A percentile compares a stretch with the other conserved stretches of the same genome.
Evolutionary conservation across 2,797 vertebrate species (phyloP).

Genomic region (Sebastiscus tertius): DNA sequence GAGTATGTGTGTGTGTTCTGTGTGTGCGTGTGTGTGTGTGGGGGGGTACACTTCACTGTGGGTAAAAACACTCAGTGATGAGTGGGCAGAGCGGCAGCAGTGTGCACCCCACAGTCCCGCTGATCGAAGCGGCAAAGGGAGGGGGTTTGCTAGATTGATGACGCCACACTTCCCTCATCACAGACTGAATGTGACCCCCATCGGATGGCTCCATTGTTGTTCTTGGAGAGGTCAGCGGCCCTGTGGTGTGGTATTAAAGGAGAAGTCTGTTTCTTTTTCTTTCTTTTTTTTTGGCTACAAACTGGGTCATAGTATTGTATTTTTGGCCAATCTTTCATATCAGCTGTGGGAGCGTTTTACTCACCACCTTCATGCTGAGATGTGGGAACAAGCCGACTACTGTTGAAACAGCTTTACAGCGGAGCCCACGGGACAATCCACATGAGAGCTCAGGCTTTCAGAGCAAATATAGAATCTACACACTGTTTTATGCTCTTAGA

Average conservation of each 20-base stretch:
- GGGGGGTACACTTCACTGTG: constrained; percentile 3
- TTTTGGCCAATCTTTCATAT: constrained; percentile 11
- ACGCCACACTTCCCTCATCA: constrained; percentile 31
- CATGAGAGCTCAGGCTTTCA: neutral
- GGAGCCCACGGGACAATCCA: neutral
- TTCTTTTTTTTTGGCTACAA: neutral
- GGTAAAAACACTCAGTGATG: constrained; percentile 44
- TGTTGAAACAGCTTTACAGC: neutral
- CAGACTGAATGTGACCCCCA: constrained; percentile 29
- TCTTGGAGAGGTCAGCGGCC: constrained; percentile 14
- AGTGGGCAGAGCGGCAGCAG: constrained; percentile 39
- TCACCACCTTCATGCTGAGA: constrained; percentile 13
- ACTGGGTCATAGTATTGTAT: constrained; percentile 33
- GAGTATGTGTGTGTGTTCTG: neutral
- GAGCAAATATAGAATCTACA: constrained; percentile 12
- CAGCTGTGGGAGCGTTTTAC: constrained; percentile 15
- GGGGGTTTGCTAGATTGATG: constrained; percentile 37
- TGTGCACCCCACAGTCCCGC: neutral
- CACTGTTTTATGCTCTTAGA: neutral
- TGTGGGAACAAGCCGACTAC: neutral
- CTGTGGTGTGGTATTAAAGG: neutral
- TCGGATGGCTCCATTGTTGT: constrained; percentile 32
- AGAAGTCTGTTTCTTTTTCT: neutral
- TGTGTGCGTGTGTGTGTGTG: neutral
- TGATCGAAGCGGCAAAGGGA: neutral